A percentile compares a stretch with the other conserved stretches of the same genome.
These are phyloP conservation scores for Keiferia lycopersicella DNA, from an alignment of 2,888 invertebrate genomes.

Conservation along the genomic window DNA sequence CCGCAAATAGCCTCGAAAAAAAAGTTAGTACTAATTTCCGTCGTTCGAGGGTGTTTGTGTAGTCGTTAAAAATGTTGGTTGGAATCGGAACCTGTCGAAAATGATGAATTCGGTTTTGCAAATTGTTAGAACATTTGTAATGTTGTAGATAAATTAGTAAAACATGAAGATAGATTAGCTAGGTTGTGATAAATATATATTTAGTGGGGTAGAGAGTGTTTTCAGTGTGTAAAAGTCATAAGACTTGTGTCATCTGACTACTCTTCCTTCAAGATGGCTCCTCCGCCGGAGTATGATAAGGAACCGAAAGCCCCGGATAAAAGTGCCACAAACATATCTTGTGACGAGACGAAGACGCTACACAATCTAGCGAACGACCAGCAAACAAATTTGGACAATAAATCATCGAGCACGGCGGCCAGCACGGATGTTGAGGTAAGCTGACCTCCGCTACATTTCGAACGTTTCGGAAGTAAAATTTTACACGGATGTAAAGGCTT, in stretches of 20 bases:
- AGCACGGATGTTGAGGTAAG: slow-evolving; percentile 73
- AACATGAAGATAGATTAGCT: slow-evolving; percentile 64
- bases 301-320: slow-evolving; percentile 89
- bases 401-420: slow-evolving; percentile 56
- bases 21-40: slow-evolving; percentile 29
- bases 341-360: slow-evolving; percentile 75
- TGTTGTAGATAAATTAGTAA: slow-evolving; percentile 57
- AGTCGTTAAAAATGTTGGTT: slow-evolving; percentile 72
- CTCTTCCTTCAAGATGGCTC: slow-evolving; percentile 87
- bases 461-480: slow-evolving; percentile 39
- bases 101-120: slow-evolving; percentile 70
- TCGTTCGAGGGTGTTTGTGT: slow-evolving; percentile 53
- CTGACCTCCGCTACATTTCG: slow-evolving; percentile 62
- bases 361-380: slow-evolving; percentile 68
- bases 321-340: slow-evolving; percentile 67
- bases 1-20: slow-evolving; percentile 11
- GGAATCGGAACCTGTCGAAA: slow-evolving; percentile 72
- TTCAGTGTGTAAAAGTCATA: slow-evolving; percentile 76
- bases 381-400: slow-evolving; percentile 65
- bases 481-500: neutral
- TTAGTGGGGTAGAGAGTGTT: slow-evolving; percentile 61
- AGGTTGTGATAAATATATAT: slow-evolving; percentile 56
- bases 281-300: slow-evolving; percentile 88
- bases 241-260: slow-evolving; percentile 82
- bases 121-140: slow-evolving; percentile 67